Base-by-base conservation (phyloP, 1,140 invertebrate genomes). In the Wasmannia auropunctata region DNA sequence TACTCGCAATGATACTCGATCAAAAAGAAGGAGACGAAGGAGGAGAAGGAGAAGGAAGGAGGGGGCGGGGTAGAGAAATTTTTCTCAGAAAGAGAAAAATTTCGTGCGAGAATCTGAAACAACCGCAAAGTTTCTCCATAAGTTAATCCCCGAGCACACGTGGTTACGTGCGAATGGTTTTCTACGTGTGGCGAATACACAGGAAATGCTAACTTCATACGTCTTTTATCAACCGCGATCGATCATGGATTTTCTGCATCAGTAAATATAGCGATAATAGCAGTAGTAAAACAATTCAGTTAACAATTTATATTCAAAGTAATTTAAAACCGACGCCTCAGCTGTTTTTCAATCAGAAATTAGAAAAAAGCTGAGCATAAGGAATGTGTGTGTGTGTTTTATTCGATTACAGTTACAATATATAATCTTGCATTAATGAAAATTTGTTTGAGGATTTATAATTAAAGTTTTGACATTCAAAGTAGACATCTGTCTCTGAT, bases 81-180 rank as follows among this genome's bases (percentile, higher is more conserved):
- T 80, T n/a, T 65, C 60, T 46, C 37, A 40, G 43, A 34, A 54
- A 5, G 10, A 37, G n/a, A n/a, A n/a, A n/a, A n/a, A n/a, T n/a
- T n/a, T n/a, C 1, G 40, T 6, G 40, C 14, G 40, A 63, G 58
- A 77, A 77, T 63, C 72, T 67, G 62, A 81, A 19, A 10, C 37
- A 37, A 49, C 19, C 43, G 31, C 51, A 7, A 51, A 85, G 70
- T 84, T 84, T 46, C 37, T 75, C 54, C 22, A 22, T 56, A 51
- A 16, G 58, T 75, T 84, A 75, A 62, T 51, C n/a, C 22, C 31
- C 65, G 34, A 40, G 77, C 22, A 28, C 22, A 28, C 6, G 11
- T 28, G 63, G 19, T n/a, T 49, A 11, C 28, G 28, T 14, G n/a
- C 1, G 4, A n/a, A 19, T 6, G 14, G 28, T 51, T 65, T 60